These are phyloP conservation scores for Spodoptera littoralis DNA, from an alignment of 2,888 invertebrate species.

Conservation along the genomic window DNA sequence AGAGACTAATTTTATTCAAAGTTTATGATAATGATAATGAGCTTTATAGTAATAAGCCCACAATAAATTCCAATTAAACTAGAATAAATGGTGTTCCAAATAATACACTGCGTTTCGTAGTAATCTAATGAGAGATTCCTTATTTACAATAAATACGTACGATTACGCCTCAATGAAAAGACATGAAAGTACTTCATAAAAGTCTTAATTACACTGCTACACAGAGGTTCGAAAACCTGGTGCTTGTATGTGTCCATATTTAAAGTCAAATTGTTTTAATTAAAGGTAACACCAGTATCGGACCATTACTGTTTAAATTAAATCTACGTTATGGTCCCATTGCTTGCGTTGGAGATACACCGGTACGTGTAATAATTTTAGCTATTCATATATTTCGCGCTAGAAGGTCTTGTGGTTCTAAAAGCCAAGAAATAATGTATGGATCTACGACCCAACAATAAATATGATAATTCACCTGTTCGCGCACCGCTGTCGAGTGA, in stretches of 20 bases:
- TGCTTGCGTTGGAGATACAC: constrained; percentile 4
- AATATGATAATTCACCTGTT: constrained; percentile 70
- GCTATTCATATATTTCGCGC: constrained; percentile 27
- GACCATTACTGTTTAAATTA: constrained; percentile 31
- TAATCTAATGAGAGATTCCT: too few species aligned
- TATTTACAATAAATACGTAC: too few species aligned
- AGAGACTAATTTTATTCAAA: too few species aligned
- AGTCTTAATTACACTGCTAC: constrained; percentile 10
- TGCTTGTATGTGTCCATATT: constrained; percentile 20
- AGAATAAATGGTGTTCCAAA: too few species aligned
- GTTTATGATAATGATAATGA: too few species aligned
- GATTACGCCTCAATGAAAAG: too few species aligned
- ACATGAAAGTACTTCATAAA: background rate
- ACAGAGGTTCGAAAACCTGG: background rate
- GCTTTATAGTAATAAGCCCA: too few species aligned
- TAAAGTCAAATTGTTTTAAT: constrained; percentile 36
- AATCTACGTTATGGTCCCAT: constrained; percentile 27
- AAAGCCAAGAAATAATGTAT: constrained; percentile 45
- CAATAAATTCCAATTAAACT: too few species aligned
- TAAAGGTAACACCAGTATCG: constrained; percentile 29
- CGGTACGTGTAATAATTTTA: constrained; percentile 7
- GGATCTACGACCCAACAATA: constrained; percentile 61
- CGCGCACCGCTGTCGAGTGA: constrained; percentile 55
- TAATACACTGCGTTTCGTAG: too few species aligned
- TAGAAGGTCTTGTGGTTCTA: constrained; percentile 12